Conservation (phyloP, 37 sponge, comb jelly and placozoan genomes). For the Ianthella basta region DNA sequence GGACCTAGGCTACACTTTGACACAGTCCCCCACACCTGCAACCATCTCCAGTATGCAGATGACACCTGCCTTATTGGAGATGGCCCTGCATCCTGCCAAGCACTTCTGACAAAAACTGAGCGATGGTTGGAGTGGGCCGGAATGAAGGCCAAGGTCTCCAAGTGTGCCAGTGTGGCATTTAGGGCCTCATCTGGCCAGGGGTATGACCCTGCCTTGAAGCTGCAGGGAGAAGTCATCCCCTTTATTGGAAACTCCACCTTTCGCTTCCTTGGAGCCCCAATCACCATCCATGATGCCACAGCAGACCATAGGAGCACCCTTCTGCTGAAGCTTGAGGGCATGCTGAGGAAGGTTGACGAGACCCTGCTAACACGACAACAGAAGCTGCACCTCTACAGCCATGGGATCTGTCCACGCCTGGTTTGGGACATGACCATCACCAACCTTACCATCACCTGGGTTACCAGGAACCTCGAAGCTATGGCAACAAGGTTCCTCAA, state of each 20-base stretch:
- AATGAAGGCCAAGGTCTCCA: slow-evolving; percentile 37
- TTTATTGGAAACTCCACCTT: slow-evolving; percentile 1
- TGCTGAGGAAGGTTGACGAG: slow-evolving; percentile 27
- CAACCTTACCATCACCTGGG: slow-evolving; percentile 27
- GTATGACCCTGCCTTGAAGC: background rate
- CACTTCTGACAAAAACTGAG: background rate
- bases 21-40: background rate
- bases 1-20: slow-evolving; percentile 15
- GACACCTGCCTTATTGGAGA: slow-evolving; percentile 26
- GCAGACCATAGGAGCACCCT: background rate
- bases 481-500: slow-evolving; percentile 38
- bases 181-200: slow-evolving; percentile 8
- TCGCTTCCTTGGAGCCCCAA: slow-evolving; percentile 31
- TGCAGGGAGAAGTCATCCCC: slow-evolving; percentile 22
- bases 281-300: background rate
- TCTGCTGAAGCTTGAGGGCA: background rate
- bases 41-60: slow-evolving; percentile 40
- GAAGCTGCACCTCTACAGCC: slow-evolving; percentile 37
- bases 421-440: slow-evolving; percentile 32
- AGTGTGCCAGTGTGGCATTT: slow-evolving; percentile 13
- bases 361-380: slow-evolving; percentile 26
- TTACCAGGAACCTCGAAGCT: slow-evolving; percentile 8
- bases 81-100: slow-evolving; percentile 32
- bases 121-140: slow-evolving; percentile 35
- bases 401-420: slow-evolving; percentile 37